Conservation (phyloP, 2,113 vertebrate genomes). For the Alosa alosa region DNA sequence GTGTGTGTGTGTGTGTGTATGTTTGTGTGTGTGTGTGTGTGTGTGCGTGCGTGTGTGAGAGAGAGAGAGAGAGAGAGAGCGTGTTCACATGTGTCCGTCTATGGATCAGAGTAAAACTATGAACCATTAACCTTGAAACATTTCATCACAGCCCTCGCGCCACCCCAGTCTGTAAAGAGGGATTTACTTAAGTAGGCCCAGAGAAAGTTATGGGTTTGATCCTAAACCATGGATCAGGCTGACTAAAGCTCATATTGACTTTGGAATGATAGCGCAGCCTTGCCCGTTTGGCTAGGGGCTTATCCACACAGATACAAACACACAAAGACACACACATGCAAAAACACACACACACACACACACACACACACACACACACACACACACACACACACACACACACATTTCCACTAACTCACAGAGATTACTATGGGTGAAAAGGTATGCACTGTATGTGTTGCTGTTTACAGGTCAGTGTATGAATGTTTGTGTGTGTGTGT, state of each 20-base stretch:
- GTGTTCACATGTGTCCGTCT: background rate
- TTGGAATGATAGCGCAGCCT: conserved; percentile 4
- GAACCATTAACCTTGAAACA: background rate
- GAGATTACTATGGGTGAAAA: background rate
- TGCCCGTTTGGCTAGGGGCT: background rate
- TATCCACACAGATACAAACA: conserved; percentile 4
- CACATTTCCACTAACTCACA: background rate
- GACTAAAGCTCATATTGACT: conserved; percentile 15
- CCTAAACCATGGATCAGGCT: background rate
- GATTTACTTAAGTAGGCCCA: conserved; percentile 7
- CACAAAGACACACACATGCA: background rate
- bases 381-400: conserved; percentile 4
- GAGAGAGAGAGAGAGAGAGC: background rate
- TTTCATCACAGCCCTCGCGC: background rate
- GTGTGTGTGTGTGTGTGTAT: no score
- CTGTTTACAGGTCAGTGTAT: background rate
- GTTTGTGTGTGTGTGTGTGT: background rate
- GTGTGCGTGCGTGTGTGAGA: background rate
- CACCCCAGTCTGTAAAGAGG: background rate
- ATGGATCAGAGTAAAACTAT: background rate
- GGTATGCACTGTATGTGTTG: background rate
- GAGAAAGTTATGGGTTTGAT: conserved; percentile 17
- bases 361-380: background rate
- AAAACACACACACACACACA: conserved; percentile 2
- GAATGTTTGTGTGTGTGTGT: conserved; percentile 16